phyloP scores from a whole-genome alignment of 2,797 vertebrate genomes.

The Pseudocheirus occidentalis region DNA sequence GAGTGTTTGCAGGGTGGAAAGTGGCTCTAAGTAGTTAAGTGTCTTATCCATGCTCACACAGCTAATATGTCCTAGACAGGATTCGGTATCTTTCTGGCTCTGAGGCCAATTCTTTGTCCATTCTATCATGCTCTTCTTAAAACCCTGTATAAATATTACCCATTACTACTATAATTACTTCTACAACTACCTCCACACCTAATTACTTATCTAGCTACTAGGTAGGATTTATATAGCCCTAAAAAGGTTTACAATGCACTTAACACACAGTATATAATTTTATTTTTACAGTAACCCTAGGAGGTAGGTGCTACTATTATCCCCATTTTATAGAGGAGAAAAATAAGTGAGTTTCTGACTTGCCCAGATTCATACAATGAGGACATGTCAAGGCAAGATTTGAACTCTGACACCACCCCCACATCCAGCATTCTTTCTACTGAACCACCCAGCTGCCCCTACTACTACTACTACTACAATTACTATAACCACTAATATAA shows the following conservation, averaged over 20 bases:
- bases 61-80: background rate
- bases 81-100: background rate
- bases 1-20: too few relatives aligned
- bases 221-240: background rate
- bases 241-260: background rate
- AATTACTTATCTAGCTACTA: too few relatives aligned
- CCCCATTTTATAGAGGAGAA: too few relatives aligned
- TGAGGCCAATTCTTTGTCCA: background rate
- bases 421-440: background rate
- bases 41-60: too few relatives aligned
- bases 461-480: background rate
- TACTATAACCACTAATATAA: background rate
- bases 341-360: background rate
- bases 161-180: too few relatives aligned
- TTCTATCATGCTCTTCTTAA: background rate
- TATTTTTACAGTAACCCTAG: background rate
- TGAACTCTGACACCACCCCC: background rate
- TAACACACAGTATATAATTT: background rate
- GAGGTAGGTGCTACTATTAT: too few relatives aligned
- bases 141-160: background rate
- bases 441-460: too few relatives aligned
- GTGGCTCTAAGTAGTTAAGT: too few relatives aligned
- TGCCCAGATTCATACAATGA: background rate
- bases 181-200: background rate
- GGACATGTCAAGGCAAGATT: background rate